These are phyloP conservation scores for Temnothorax longispinosus DNA, from an alignment of 1,140 invertebrate genomes.

Conservation along the genomic window DNA sequence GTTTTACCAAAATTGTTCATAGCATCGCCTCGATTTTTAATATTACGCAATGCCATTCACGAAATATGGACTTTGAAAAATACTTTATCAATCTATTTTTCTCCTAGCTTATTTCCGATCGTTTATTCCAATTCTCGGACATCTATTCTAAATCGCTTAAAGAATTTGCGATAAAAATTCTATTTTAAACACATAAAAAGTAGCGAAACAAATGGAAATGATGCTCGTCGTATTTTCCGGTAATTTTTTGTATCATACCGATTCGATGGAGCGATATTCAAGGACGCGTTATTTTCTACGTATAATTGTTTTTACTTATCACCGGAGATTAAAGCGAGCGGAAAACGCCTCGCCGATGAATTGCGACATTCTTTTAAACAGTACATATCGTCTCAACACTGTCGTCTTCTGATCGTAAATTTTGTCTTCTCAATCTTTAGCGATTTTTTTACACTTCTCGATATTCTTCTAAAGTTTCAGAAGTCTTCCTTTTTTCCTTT, in stretches of 20 bases:
- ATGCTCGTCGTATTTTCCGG: background rate
- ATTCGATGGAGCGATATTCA: background rate
- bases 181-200: no score
- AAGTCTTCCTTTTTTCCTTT: no score
- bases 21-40: background rate
- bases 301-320: background rate
- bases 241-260: background rate
- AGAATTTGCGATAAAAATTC: no score
- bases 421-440: background rate
- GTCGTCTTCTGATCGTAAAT: background rate
- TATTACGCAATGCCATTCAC: background rate
- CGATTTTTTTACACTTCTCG: background rate
- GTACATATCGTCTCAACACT: background rate
- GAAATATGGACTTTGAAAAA: background rate
- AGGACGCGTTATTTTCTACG: slow-evolving; percentile 3
- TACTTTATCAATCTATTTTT: background rate
- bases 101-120: background rate
- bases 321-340: background rate
- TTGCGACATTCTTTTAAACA: background rate
- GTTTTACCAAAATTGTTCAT: background rate
- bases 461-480: no score
- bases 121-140: background rate
- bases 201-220: background rate
- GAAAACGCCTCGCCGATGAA: background rate
- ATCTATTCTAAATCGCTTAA: no score